Evolutionary conservation across 2,797 vertebrate species (phyloP), one percentile per base, ranked within the genome.

Genomic region (Sebastes steindachneri): DNA sequence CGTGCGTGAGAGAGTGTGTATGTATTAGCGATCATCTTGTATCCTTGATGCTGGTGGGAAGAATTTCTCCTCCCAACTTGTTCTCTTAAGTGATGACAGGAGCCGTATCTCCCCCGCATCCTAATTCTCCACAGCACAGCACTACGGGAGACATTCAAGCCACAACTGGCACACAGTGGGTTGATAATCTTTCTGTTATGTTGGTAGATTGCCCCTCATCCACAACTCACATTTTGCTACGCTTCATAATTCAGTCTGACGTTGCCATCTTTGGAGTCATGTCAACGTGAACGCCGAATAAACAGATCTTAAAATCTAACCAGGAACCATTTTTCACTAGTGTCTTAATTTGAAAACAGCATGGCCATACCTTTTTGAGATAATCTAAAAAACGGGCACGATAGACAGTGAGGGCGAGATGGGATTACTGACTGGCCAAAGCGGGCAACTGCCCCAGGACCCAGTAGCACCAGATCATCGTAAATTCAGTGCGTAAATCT

Each of bases 41-140:
- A 86, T 87, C 87, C 82, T 87, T 87, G 82, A 73, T 45, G 37
- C 78, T 58, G 58, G 77, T 89, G 73, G 88, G 86, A 93, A 90
- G 82, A 91, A 89, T 88, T 75, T 89, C 53, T 86, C 84, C 86
- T 90, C 88, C 75, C 48, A 53, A 82, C 72, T 82, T 87, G 81
- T 87, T 89, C 89, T 87, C 53, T 71, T 45, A 89, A 87, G 90
- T 87, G 92, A 89, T 92, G 91, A 93, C 89, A 93, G 88, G 76
- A 91, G 73, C 77, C 3, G 2, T 57, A 57, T 82, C 90, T 88
- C 89, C 90, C 91, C 80, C 82, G 17, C 83, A 87, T 83, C 81
- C 77, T 57, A 68, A 81, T 82, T 86, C 78, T 90, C 54, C 65
- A 67, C 75, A 83, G 78, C 45, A 67, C 35, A 62, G 80, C 37